These are phyloP conservation scores for Dreissena polymorpha DNA, from an alignment of 1,140 invertebrate species.

Conservation along the genomic window DNA sequence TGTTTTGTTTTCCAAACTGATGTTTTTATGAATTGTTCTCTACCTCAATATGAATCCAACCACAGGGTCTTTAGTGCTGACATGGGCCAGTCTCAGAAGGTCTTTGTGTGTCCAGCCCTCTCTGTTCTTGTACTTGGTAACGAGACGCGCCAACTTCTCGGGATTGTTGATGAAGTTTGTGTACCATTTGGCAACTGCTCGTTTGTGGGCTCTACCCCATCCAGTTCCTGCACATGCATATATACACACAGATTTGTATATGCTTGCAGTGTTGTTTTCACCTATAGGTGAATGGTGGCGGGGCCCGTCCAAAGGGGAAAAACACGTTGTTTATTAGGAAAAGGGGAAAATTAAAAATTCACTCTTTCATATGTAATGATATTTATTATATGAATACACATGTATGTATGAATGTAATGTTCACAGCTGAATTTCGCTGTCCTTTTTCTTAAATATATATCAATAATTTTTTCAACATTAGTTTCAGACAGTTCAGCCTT, in stretches of 20 bases:
- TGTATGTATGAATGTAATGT: neutral
- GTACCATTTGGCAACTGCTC: slow-evolving; percentile 83
- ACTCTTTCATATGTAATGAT: neutral
- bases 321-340: slow-evolving; percentile 16
- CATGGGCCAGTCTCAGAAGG: slow-evolving; percentile 26
- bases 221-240: slow-evolving; percentile 68
- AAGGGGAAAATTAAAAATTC: neutral
- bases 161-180: slow-evolving; percentile 79
- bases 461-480: too few relatives aligned
- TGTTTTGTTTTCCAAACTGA: too few relatives aligned
- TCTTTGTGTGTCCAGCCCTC: slow-evolving; percentile 86
- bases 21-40: slow-evolving; percentile 86
- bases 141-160: slow-evolving; percentile 83
- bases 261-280: neutral
- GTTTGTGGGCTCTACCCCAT: slow-evolving; percentile 84
- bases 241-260: neutral
- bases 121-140: slow-evolving; percentile 84
- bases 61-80: slow-evolving; percentile 1
- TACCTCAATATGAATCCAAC: slow-evolving; percentile 33
- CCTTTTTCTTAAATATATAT: too few relatives aligned
- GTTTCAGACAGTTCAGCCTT: too few relatives aligned
- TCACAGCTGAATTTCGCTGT: neutral
- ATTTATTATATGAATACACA: neutral
- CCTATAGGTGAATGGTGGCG: neutral
- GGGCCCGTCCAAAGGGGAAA: too few relatives aligned